Evolutionary conservation across 1,140 invertebrate genomes (phyloP).

Genomic region (Rhagoletis pomonella): DNA sequence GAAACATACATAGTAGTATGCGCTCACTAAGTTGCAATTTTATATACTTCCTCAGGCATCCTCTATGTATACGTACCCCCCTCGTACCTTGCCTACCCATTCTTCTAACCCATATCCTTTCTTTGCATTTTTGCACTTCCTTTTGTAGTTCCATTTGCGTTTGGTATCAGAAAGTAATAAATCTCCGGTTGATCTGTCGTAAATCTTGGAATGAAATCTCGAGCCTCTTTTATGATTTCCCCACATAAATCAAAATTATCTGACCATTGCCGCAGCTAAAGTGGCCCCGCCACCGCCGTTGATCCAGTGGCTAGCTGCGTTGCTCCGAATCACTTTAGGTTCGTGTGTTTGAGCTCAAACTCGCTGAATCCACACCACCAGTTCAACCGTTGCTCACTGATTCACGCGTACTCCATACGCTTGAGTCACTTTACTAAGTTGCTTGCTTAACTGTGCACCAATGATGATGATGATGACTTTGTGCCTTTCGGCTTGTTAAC

Average conservation of each 20-base stretch:
- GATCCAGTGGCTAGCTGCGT: background rate
- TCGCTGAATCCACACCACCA: background rate
- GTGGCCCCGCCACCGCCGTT: constrained; percentile 14
- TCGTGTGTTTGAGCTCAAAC: background rate
- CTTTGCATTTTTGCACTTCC: constrained; percentile 25
- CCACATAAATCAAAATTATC: constrained; percentile 75
- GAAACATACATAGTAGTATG: background rate
- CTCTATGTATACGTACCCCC: background rate
- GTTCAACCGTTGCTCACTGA: background rate
- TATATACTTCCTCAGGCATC: background rate
- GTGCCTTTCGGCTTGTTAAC: constrained; percentile 51
- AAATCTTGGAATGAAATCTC: constrained; percentile 65
- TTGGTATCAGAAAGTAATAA: constrained; percentile 73
- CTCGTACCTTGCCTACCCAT: background rate
- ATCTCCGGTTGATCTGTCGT: constrained; percentile 73
- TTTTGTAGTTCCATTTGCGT: constrained; percentile 56
- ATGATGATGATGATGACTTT: constrained; percentile 35
- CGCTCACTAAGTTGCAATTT: background rate
- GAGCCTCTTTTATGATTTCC: constrained; percentile 70
- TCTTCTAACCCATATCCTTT: background rate
- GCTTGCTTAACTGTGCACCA: background rate
- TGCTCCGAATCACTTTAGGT: background rate
- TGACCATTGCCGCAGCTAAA: constrained; percentile 51
- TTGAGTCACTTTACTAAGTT: constrained; percentile 1
- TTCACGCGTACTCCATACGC: background rate